A percentile compares a stretch with the other conserved stretches of the same genome.
phyloP scores from a whole-genome alignment of 2,113 vertebrate species.

The Morone saxatilis region DNA sequence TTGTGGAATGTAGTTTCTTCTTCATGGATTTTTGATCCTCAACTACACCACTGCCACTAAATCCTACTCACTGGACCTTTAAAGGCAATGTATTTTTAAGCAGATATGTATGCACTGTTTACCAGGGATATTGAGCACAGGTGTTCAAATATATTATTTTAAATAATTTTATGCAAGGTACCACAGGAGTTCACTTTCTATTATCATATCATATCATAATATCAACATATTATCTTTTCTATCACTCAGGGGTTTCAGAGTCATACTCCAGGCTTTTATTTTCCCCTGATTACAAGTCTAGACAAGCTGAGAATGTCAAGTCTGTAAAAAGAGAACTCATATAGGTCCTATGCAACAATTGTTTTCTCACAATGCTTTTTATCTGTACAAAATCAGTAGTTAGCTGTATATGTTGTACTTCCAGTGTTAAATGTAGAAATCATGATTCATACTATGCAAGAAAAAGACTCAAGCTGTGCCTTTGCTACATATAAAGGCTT shows the following conservation, averaged over 20 bases:
- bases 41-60: too few species aligned
- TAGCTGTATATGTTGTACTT: constrained; percentile 11
- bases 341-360: background rate
- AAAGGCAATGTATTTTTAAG: background rate
- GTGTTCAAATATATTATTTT: constrained; percentile 27
- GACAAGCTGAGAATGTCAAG: constrained; percentile 30
- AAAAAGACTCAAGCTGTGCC: background rate
- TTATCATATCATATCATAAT: background rate
- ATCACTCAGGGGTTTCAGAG: constrained; percentile 6
- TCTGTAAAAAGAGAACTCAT: constrained; percentile 7
- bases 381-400: constrained; percentile 3
- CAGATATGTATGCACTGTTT: constrained; percentile 9
- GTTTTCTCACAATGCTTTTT: constrained; percentile 5
- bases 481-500: constrained; percentile 48
- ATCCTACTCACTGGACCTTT: background rate
- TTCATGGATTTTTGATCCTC: too few species aligned
- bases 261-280: constrained; percentile 28
- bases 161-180: background rate
- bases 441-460: constrained; percentile 14
- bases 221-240: constrained; percentile 31
- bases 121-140: background rate
- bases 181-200: background rate
- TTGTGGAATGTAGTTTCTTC: too few species aligned
- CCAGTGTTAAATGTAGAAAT: constrained; percentile 35
- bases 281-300: constrained; percentile 36